Percentiles rank a stretch among this genome's conserved stretches.
phyloP scores from a whole-genome alignment of 2,888 invertebrate species.

The Sussaba pulchella region DNA sequence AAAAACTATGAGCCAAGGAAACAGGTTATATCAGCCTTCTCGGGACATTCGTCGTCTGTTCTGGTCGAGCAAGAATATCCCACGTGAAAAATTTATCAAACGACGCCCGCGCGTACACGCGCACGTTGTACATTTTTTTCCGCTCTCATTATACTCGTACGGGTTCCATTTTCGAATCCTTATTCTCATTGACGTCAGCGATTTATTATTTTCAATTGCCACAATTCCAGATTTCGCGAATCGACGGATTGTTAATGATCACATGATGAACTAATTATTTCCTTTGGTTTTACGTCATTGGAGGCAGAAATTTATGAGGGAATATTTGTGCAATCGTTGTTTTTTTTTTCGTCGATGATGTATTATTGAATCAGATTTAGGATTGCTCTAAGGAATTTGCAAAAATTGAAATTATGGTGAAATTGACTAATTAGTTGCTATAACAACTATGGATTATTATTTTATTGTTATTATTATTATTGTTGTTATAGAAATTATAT shows the following conservation, averaged over 20 bases:
- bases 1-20: slow-evolving; percentile 29
- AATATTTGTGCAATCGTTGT: too few species aligned
- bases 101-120: slow-evolving; percentile 8
- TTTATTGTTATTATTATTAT: too few species aligned
- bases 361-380: too few species aligned
- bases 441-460: too few species aligned
- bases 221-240: background rate
- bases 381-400: too few species aligned
- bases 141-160: background rate
- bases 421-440: too few species aligned
- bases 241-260: background rate
- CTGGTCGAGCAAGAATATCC: slow-evolving; percentile 48
- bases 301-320: too few species aligned
- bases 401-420: too few species aligned
- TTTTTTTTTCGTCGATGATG: too few species aligned
- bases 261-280: too few species aligned
- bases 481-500: too few species aligned
- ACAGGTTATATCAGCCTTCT: slow-evolving; percentile 55
- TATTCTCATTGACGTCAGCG: background rate
- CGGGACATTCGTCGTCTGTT: slow-evolving; percentile 23
- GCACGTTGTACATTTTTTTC: slow-evolving; percentile 39
- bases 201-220: background rate
- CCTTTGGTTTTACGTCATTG: too few species aligned
- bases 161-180: slow-evolving; percentile 35
- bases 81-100: slow-evolving; percentile 19